Evolutionary conservation across 1,140 invertebrate genomes (phyloP), one percentile per base, ranked within the genome.

Genomic region (Cecropterus lyciades): DNA sequence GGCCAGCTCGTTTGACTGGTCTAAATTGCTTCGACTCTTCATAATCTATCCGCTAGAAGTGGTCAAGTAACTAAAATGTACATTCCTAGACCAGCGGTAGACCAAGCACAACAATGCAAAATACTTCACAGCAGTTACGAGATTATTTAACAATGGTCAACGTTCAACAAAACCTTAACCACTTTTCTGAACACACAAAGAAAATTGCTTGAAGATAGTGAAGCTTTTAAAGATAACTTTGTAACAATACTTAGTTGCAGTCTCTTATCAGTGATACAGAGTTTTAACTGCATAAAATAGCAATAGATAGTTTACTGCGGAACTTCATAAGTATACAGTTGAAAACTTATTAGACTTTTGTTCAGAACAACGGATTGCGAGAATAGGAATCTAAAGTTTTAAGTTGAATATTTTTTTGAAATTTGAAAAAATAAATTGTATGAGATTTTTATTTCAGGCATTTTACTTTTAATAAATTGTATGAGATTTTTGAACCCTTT

Each of bases 171-270:
- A n/a, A n/a, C n/a, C 57, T 11, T 14, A 48, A 27, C 43, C 15
- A 62, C 17, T 37, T n/a, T n/a, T n/a, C n/a, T n/a, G n/a, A n/a
- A n/a, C n/a, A 17, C 24, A 62, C 57, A 49, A 62, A 62, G 49
- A 30, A 62, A 62, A 62, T 30, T 37, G 30, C 57, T 33, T 11
- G 30, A 49, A 51, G 45, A 49, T 49, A 33, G 46, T 46, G 33
- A 40, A 51, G 24, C 30, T 16, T 45, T 62, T 48, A 60, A 60
- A 62, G 14, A 51, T 62, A 62, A 62, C 33, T 62, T 62, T 62
- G 59, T 62, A 59, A 46, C 43, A 45, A 59, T 59, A 7, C 24
- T 59, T 33, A 15, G 13, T 46, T 46, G 56, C 13, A 33, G 43
- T 60, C 48, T 60, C 15, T 16, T 43, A 3, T 24, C 20, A 24